Base-by-base conservation (phyloP, 2,888 invertebrate species). In the Drosophila greeni region DNA sequence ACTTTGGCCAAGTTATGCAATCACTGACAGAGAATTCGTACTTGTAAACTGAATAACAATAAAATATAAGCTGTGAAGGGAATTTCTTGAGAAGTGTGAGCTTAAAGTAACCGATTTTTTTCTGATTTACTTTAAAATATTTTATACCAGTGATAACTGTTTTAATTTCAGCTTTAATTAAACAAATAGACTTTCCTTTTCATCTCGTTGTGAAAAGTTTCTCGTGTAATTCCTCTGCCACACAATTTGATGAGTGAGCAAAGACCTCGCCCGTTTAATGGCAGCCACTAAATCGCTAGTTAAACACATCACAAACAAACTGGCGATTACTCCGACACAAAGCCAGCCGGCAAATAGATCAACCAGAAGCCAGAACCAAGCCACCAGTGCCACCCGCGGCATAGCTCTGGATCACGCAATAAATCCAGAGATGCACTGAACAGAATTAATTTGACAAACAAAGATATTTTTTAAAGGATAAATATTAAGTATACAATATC, bases 281-380 rank as follows among this genome's bases (percentile, higher is more conserved):
- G 60, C 70, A 45, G 51, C 60, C 67, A 77, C 65, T 81, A 81
- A 76, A 64, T 68, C 66, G 51, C 47, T 64, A 43, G 73, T 81
- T 81, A 77, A 72, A 52, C 58, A 65, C 48, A 66, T 47, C 58
- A 59, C 51, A 60, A 55, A 54, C 43, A 58, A 58, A 52, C 54
- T 48, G 64, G 23, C 18, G 43, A 34, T 47, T 37, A 58, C 26
- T 55, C 24, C 16, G 20, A 23, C 43, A 40, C 26, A 64, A 51
- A 61, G 49, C 61, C 61, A 62, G 42, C 24, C 47, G 43, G 54
- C 43, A 45, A 55, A 45, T 57, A 58, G 60, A 62, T 59, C 59
- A 68, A 67, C 37, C 49, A 39, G 36, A 51, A 56, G 49, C 56
- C 65, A 55, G 49, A 45, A 49, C 43, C 61, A 33, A 24, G 11